A percentile compares a stretch with the other conserved stretches of the same genome.
phyloP scores from a whole-genome alignment of 2,888 invertebrate species.

The Taenaris catops region DNA sequence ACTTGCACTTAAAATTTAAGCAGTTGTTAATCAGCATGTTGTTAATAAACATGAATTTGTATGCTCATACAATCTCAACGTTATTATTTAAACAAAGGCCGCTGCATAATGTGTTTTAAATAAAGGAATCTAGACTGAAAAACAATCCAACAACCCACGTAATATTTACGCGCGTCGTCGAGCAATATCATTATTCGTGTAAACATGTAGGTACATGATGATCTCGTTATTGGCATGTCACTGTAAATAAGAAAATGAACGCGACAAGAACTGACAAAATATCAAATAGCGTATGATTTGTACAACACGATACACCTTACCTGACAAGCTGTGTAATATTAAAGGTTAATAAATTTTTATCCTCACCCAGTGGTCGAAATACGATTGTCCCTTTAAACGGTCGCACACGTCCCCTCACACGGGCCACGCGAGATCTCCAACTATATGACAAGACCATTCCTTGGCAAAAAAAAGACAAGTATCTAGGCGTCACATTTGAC shows the following conservation, averaged over 20 bases:
- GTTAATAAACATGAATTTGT: slow-evolving; percentile 4
- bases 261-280: slow-evolving; percentile 9
- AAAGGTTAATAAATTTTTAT: too few species aligned
- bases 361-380: too few species aligned
- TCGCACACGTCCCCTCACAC: too few species aligned
- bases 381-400: too few species aligned
- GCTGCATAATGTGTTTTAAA: slow-evolving; percentile 10
- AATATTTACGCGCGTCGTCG: slow-evolving; percentile 18
- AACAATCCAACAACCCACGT: slow-evolving; percentile 16
- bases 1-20: background rate
- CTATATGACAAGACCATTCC: too few species aligned
- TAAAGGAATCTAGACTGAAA: slow-evolving; percentile 7
- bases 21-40: slow-evolving; percentile 1
- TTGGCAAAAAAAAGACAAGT: too few species aligned
- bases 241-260: slow-evolving; percentile 17
- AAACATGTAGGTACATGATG: slow-evolving; percentile 13
- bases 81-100: slow-evolving; percentile 14
- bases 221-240: slow-evolving; percentile 20
- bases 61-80: slow-evolving; percentile 4
- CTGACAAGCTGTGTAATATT: too few species aligned
- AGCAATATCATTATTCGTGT: slow-evolving; percentile 13
- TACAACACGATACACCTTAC: too few species aligned
- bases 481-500: too few species aligned
- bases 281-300: background rate
- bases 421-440: too few species aligned